phyloP scores from a whole-genome alignment of 2,888 invertebrate genomes.

The Panopea generosa region DNA sequence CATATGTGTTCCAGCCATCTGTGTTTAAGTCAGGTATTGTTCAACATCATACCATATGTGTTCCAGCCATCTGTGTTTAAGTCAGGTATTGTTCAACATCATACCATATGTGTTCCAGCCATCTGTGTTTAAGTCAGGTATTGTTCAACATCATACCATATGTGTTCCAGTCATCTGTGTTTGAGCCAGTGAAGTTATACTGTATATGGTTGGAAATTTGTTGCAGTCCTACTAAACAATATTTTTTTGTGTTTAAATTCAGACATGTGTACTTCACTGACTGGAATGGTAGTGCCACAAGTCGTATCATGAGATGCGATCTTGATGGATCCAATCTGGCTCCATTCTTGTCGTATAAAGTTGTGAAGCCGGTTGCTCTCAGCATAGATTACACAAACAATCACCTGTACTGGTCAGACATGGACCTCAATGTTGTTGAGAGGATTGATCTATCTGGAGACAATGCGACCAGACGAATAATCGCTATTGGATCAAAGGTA shows the following conservation, averaged over 20 bases:
- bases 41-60: no score
- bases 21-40: no score
- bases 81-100: no score
- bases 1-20: no score
- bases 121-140: no score
- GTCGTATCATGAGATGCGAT: conserved; percentile 91
- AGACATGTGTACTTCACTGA: conserved; percentile 96
- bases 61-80: no score
- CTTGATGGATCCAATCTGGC: conserved; percentile 90
- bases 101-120: no score
- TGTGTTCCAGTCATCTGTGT: no score
- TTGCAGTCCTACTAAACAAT: no score
- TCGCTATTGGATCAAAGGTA: conserved; percentile 49
- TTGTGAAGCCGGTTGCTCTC: conserved; percentile 94
- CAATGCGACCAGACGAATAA: conserved; percentile 75
- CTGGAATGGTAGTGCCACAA: conserved; percentile 88
- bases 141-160: no score
- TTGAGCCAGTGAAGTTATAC: no score
- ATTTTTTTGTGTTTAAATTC: conserved; percentile 60
- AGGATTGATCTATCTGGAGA: conserved; percentile 91
- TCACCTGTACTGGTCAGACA: conserved; percentile 95
- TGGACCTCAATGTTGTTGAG: conserved; percentile 87
- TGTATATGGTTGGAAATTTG: no score
- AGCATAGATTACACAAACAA: conserved; percentile 90
- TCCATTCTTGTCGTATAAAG: conserved; percentile 88